Evolutionary conservation across 2,888 invertebrate species (phyloP).

Genomic region (Cheilosia grossa): DNA sequence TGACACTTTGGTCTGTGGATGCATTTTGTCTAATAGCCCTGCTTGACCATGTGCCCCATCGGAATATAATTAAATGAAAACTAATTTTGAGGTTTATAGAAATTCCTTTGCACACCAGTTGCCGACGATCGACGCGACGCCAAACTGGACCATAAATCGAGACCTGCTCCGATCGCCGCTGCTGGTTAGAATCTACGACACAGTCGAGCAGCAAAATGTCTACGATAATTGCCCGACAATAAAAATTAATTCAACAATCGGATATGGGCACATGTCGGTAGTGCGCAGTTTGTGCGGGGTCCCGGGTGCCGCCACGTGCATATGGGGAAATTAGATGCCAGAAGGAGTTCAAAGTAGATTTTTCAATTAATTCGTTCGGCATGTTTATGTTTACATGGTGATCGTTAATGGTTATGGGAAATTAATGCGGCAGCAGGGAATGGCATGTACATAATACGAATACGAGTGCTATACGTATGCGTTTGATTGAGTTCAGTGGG

Average conservation of each 20-base stretch:
- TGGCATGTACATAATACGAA: slow-evolving; percentile 18
- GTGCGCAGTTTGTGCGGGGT: slow-evolving; percentile 20
- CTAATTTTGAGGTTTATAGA: slow-evolving; percentile 65
- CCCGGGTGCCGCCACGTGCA: slow-evolving; percentile 30
- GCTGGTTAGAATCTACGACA: slow-evolving; percentile 42
- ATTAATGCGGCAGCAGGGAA: slow-evolving; percentile 58
- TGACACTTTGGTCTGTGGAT: slow-evolving; percentile 34
- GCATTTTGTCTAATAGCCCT: slow-evolving; percentile 63
- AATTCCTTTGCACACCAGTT: slow-evolving; percentile 52
- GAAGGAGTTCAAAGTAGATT: slow-evolving; percentile 72
- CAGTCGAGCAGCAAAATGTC: slow-evolving; percentile 59
- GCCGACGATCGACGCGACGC: slow-evolving; percentile 6
- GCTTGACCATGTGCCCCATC: slow-evolving; percentile 51
- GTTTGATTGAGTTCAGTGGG: slow-evolving; percentile 33
- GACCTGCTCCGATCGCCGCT: neutral
- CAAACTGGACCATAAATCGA: slow-evolving; percentile 55
- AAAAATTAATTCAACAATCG: slow-evolving; percentile 75
- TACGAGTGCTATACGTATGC: neutral
- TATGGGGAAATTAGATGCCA: slow-evolving; percentile 70
- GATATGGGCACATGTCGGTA: slow-evolving; percentile 48
- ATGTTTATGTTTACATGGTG: slow-evolving; percentile 63
- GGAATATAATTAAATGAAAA: slow-evolving; percentile 71
- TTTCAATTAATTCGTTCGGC: slow-evolving; percentile 72
- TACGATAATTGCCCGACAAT: slow-evolving; percentile 71
- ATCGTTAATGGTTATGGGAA: slow-evolving; percentile 71